Evolutionary conservation across 1,140 invertebrate genomes (phyloP).

Genomic region (Scaptomyza pallida): DNA sequence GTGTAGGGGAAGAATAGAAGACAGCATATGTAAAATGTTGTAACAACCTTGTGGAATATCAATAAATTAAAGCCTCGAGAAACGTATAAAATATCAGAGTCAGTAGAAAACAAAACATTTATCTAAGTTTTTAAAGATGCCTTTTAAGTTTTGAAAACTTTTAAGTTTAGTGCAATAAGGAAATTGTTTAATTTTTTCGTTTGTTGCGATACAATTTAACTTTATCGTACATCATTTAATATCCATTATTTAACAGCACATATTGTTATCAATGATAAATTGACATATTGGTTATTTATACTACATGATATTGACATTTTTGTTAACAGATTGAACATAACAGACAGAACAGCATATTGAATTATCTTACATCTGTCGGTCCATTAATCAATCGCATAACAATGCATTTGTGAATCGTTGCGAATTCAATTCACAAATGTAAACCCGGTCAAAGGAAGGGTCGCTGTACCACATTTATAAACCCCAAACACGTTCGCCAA

Average conservation of each 20-base stretch:
- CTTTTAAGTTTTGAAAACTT: not conserved
- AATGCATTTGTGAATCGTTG: slow-evolving; percentile 22
- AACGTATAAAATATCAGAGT: too few species aligned
- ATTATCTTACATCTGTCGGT: slow-evolving; percentile 8
- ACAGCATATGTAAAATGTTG: not conserved
- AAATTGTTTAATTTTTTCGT: not conserved
- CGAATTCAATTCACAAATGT: slow-evolving; percentile 26
- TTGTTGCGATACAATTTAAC: not conserved
- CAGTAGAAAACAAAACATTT: not conserved
- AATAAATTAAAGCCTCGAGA: not conserved
- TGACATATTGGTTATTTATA: not conserved
- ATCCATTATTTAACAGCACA: not conserved
- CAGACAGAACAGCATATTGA: not conserved
- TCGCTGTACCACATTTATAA: slow-evolving; percentile 25
- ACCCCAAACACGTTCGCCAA: slow-evolving; percentile 24
- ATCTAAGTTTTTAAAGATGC: not conserved
- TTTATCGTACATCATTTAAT: not conserved
- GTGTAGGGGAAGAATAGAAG: not conserved
- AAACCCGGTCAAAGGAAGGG: not conserved
- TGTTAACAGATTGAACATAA: slow-evolving; percentile 10
- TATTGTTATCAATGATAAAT: slow-evolving; percentile 5
- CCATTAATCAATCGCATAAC: slow-evolving; percentile 37
- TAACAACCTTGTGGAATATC: not conserved
- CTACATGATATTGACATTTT: slow-evolving; percentile 4
- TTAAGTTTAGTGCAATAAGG: too few species aligned